Evolutionary conservation across 2,113 vertebrate species (phyloP).

Genomic region (Syrrhaptes paradoxus): DNA sequence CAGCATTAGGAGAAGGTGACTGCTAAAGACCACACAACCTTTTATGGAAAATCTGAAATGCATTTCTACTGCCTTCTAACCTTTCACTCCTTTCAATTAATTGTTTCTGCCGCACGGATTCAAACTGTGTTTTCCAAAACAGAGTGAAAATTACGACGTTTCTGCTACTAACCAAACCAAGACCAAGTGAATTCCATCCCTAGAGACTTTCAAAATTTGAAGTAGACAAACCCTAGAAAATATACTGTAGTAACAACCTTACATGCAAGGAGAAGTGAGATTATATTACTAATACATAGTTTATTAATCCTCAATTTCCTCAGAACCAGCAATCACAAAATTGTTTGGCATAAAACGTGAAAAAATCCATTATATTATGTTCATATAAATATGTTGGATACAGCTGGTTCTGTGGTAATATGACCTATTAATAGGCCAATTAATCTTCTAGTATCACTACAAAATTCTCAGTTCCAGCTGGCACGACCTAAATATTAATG

Average conservation of each 20-base stretch:
- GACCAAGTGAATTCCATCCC: not conserved
- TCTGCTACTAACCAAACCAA: not conserved
- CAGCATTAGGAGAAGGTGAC: not conserved
- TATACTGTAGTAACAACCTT: not conserved
- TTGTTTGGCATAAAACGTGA: not conserved
- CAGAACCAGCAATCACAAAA: not conserved
- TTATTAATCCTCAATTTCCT: not conserved
- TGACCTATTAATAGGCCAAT: constrained; percentile 16
- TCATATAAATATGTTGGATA: not conserved
- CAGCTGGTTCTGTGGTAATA: not conserved
- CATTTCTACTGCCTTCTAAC: not conserved
- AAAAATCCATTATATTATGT: not conserved
- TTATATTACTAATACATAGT: not conserved
- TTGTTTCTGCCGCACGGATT: not conserved
- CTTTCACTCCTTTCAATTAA: not conserved
- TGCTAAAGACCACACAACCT: not conserved
- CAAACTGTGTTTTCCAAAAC: not conserved
- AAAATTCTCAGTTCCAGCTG: constrained; percentile 23
- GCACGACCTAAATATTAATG: not conserved
- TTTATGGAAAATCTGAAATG: not conserved
- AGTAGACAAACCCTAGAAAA: not conserved
- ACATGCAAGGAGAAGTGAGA: not conserved
- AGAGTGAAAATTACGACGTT: not conserved
- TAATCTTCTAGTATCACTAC: not conserved
- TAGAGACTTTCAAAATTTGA: not conserved